Base-by-base conservation (phyloP, 2,113 vertebrate genomes). In the Pseudorasbora parva region DNA sequence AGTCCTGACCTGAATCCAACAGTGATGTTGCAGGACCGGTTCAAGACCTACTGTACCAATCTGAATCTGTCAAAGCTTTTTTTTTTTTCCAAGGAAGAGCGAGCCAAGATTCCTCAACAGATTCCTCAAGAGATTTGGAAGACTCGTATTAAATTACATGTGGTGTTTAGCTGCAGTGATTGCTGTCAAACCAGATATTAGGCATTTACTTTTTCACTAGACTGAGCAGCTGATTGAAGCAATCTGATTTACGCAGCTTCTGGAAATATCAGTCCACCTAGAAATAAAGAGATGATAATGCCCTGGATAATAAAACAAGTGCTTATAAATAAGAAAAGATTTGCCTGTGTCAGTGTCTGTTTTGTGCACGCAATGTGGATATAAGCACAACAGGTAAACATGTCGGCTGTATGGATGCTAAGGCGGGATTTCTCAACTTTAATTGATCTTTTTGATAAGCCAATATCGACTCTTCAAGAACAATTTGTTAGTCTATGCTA, bases 121-220 rank as follows among this genome's bases (percentile, higher is more conserved):
- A n/a, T n/a, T n/a, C n/a, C n/a, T n/a, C n/a, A n/a, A n/a, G 45
- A 49, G 23, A 49, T 49, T 49, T 49, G 21, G 21, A 45, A 47
- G 69, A 72, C 62, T 66, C 15, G 4, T 68, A 73, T 49, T 73
- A 45, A 27, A 49, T 73, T 73, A 49, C 71, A 49, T 7, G 43
- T 23, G 9, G 71, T 49, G 71, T 49, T 73, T 27, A 47, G 37
- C 49, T 73, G 14, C 71, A 51, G 45, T 27, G 71, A 49, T 73
- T 49, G 71, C 71, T 47, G 69, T 73, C 69, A 73, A 73, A 73
- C 69, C 69, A 73, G 43, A 73, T 27, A 47, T 49, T 49, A 73
- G 71, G 21, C 43, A 25, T 49, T 49, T 23, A 73, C 43, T 73
- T 49, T 73, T 73, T 27, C 69, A 23, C 43, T 17, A 45, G 71